These are phyloP conservation scores for Turritopsis rubra DNA, from an alignment of 30 jellyfish, hydroid and myxozoan genomes.

Conservation along the genomic window DNA sequence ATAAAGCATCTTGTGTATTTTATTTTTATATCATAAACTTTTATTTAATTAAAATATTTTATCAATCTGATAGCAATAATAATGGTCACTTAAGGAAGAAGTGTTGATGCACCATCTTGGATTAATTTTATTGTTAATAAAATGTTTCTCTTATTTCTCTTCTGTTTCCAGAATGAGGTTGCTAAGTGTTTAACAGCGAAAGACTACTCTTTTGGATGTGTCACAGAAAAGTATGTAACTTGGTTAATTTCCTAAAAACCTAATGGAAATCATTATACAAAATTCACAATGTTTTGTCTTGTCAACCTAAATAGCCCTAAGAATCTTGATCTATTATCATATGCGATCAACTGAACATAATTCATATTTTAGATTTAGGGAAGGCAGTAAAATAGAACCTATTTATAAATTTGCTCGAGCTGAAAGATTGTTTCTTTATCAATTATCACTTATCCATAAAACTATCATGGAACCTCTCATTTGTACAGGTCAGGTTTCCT, in stretches of 20 bases:
- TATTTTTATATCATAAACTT: too few species aligned
- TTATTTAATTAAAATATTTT: too few species aligned
- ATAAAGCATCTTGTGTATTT: too few species aligned
- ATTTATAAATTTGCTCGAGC: constrained; percentile 75
- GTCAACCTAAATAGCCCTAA: too few species aligned
- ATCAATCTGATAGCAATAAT: too few species aligned
- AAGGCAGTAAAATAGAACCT: constrained; percentile 26
- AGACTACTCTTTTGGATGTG: constrained; percentile 65
- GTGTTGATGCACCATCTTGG: too few species aligned
- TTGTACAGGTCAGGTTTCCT: constrained; percentile 49
- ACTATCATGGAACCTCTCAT: constrained; percentile 63
- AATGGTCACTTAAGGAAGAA: too few species aligned
- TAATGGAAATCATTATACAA: too few species aligned
- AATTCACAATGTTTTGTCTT: too few species aligned
- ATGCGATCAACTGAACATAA: background rate
- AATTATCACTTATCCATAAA: constrained; percentile 59
- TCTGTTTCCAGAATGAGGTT: constrained; percentile 46
- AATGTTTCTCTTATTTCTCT: too few species aligned
- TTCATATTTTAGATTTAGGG: background rate
- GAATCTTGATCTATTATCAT: background rate
- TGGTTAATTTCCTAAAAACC: too few species aligned
- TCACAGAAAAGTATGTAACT: constrained; percentile 62
- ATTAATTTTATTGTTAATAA: too few species aligned
- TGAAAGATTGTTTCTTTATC: constrained; percentile 64
- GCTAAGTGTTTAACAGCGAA: constrained; percentile 47